phyloP scores from a whole-genome alignment of 2,888 invertebrate species.

The Euproctis similis region DNA sequence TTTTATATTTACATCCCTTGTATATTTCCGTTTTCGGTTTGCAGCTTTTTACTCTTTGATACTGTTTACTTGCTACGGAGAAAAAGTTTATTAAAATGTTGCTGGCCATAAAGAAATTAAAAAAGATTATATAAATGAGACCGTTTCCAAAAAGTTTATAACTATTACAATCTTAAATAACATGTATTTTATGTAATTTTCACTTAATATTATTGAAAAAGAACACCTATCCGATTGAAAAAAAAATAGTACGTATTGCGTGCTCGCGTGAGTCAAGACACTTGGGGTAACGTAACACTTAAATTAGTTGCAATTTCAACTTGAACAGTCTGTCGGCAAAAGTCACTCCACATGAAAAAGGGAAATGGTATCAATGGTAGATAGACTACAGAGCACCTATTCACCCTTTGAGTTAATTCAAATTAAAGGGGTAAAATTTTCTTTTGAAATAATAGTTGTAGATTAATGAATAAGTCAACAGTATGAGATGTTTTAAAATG shows the following conservation, averaged over 20 bases:
- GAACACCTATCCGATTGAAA: too few relatives aligned
- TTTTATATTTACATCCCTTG: conserved; percentile 45
- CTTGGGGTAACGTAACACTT: conserved; percentile 64
- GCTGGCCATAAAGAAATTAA: too few relatives aligned
- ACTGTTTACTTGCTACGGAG: conserved; percentile 11
- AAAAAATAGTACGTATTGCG: too few relatives aligned
- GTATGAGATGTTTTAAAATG: too few relatives aligned
- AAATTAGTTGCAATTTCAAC: conserved; percentile 73
- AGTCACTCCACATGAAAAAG: conserved; percentile 53
- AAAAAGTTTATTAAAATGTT: conserved; percentile 4
- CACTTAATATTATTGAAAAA: too few relatives aligned
- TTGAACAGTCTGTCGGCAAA: conserved; percentile 52
- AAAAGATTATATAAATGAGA: too few relatives aligned
- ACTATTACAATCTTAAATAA: too few relatives aligned
- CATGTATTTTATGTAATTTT: too few relatives aligned
- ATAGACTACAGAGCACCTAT: conserved; percentile 26
- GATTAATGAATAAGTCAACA: too few relatives aligned
- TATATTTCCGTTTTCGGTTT: conserved; percentile 32
- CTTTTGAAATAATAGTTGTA: too few relatives aligned
- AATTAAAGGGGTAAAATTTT: conserved; percentile 11
- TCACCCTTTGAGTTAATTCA: conserved; percentile 22
- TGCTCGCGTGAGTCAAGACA: conserved; percentile 65
- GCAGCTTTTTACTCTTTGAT: conserved; percentile 19
- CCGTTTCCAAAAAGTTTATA: too few relatives aligned
- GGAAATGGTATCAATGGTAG: conserved; percentile 58